Evolutionary conservation across 1,140 invertebrate genomes (phyloP), one percentile per base, ranked within the genome.

Genomic region (Condylostylus longicornis): DNA sequence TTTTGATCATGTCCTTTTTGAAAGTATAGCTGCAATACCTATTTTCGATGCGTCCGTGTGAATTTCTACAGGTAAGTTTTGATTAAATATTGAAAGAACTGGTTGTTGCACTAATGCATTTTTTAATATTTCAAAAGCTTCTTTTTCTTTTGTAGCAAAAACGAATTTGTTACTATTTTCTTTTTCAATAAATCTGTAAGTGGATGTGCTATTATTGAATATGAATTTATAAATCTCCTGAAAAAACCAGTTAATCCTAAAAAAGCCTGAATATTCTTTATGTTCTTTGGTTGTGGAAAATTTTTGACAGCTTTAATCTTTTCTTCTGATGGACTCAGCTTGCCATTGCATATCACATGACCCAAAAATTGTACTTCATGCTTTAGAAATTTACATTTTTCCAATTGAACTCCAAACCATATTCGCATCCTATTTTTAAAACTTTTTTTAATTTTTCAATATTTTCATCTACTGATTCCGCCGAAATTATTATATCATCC

Each of bases 401-500:
- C 17, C 38, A 25, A 20, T 49, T 51, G 6, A 44, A 37, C 18
- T 39, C 9, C 12, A 39, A 19, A 13, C 53, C 49, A 13, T 58
- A 51, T 18, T 46, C 36, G 9, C 39, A 28, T 3, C 67, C 38
- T 18, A 46, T 44, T 6, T 51, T 33, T 2, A 66, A 46, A 4
- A 69, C 34, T 22, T 41, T 33, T 12, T 35, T 18, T 1, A 68
- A 18, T 21, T 59, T 39, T 10, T 37, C 17, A 0, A 68, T 34
- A 37, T 70, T 64, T 22, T 63, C 47, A 9, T 65, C 50, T 23
- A 52, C 53, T 6, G 40, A 51, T 8, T 46, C 37, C 3, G 45
- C 47, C 17, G 48, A 48, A 13, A 69, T 44, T 1, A 69, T 41
- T 3, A 69, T 50, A 38, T 71, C 68, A 46, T 70, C 68, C 1